Evolutionary conservation across 2,888 invertebrate species (phyloP).

Genomic region (Anticlea derivata): DNA sequence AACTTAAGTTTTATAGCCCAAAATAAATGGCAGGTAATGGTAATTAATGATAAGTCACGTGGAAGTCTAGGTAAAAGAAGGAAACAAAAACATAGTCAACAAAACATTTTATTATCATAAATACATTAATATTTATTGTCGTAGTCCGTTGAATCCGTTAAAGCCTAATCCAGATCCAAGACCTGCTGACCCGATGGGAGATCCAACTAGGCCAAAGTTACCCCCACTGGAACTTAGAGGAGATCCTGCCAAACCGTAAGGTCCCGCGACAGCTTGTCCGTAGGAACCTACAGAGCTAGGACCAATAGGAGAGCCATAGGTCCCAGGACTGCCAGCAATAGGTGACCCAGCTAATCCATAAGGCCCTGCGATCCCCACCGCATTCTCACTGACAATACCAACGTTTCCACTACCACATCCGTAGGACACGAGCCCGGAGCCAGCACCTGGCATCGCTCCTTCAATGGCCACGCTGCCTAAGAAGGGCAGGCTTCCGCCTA

Average conservation of each 20-base stretch:
- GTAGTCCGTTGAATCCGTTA: conserved; percentile 4
- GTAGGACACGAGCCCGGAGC: conserved; percentile 37
- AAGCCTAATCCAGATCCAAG: neutral
- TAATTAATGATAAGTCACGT: too few relatives aligned
- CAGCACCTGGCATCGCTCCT: conserved; percentile 34
- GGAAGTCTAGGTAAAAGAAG: too few relatives aligned
- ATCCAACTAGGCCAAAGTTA: conserved; percentile 1
- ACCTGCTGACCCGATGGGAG: neutral
- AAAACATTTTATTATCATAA: conserved; percentile 13
- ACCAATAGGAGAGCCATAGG: neutral
- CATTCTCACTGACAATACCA: conserved; percentile 30
- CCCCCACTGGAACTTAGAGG: too few relatives aligned
- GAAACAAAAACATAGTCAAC: neutral
- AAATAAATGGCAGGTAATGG: too few relatives aligned
- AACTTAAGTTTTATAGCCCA: too few relatives aligned
- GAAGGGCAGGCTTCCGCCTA: conserved; percentile 42
- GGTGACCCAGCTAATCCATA: conserved; percentile 13
- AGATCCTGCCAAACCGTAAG: neutral
- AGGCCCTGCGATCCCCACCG: conserved; percentile 3
- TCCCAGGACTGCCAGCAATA: neutral
- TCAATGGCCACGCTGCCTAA: conserved; percentile 39
- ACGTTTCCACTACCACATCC: conserved; percentile 38
- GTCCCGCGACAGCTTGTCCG: neutral
- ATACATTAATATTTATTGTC: conserved; percentile 12
- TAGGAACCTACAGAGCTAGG: neutral